Evolutionary conservation across 1,140 invertebrate species (phyloP), one percentile per base, ranked within the genome.

Genomic region (Pteromalus puparum): DNA sequence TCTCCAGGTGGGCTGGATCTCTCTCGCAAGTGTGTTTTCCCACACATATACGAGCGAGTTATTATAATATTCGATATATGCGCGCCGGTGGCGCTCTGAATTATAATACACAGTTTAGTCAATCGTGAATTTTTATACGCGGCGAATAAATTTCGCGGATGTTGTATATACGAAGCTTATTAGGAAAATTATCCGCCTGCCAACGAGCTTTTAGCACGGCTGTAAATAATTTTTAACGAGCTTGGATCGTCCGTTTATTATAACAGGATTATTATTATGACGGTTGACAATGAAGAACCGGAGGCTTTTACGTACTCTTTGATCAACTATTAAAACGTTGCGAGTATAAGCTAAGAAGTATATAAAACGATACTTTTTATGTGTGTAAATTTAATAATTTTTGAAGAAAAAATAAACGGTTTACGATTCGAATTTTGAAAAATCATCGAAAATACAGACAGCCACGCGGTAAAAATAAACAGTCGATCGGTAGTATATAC

Each of bases 1-100:
- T 42, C 82, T 65, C 79, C 84, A 80, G 84, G 79, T 81, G 84
- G 84, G 79, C 84, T 38, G 28, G n/a, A 68, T 73, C 73, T n/a
- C n/a, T n/a, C n/a, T n/a, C n/a, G 34, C 80, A 73, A 48, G 67
- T 42, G 28, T 67, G 65, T 80, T 85, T 85, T 85, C 83, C 78
- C 83, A 85, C 83, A 85, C 75, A 18, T 9, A 46, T 1, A 46
- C 53, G 6, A 18, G 21, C 21, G 34, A n/a, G 34, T 26, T 82
- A 0, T 46, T 81, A 81, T 70, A 81, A 72, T 21, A 42, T 24
- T 34, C 72, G 75, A 13, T 24, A 34, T n/a, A 18, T 28, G 15
- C 38, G 75, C 42, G 7, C 6, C 7, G 7, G 38, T 42, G 38
- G 38, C 28, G 34, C 34, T 76, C 38, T 9, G 10, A 42, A 42